Percentiles rank a stretch among this genome's conserved stretches.
phyloP scores from a whole-genome alignment of 2,797 vertebrate species.

The Poecile montanus region DNA sequence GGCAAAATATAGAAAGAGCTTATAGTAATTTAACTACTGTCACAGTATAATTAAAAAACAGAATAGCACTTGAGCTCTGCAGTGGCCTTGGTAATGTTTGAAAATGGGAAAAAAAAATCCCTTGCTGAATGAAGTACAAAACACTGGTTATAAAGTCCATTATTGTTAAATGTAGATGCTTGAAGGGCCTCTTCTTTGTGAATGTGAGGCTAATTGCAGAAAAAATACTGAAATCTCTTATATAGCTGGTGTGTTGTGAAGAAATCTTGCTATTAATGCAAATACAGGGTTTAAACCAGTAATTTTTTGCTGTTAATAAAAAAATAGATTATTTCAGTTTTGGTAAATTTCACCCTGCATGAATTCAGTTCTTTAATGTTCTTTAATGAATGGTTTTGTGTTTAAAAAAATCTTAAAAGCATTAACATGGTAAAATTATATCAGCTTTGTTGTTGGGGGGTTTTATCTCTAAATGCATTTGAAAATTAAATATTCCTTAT shows the following conservation, averaged over 20 bases:
- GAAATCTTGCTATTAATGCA: neutral
- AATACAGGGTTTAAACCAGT: neutral
- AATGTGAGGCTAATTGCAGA: neutral
- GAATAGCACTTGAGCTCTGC: constrained; percentile 1
- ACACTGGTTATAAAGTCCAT: neutral
- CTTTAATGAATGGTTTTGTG: neutral
- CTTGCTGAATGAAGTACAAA: neutral
- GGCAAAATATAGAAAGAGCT: neutral
- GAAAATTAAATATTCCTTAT: neutral
- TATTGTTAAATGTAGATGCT: neutral
- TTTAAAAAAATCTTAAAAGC: neutral
- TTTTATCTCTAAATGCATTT: neutral
- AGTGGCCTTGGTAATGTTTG: neutral
- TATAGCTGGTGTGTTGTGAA: neutral
- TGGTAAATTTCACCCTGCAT: neutral
- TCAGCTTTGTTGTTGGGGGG: neutral
- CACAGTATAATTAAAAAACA: constrained; percentile 9
- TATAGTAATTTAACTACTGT: constrained; percentile 35
- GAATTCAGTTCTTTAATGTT: neutral
- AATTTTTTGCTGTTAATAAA: neutral
- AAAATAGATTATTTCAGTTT: neutral
- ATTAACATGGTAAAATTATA: neutral
- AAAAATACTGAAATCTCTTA: neutral
- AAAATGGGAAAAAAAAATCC: neutral
- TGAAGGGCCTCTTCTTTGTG: neutral